Conservation (phyloP, 2,797 vertebrate species). For the Nothura maculosa region DNA sequence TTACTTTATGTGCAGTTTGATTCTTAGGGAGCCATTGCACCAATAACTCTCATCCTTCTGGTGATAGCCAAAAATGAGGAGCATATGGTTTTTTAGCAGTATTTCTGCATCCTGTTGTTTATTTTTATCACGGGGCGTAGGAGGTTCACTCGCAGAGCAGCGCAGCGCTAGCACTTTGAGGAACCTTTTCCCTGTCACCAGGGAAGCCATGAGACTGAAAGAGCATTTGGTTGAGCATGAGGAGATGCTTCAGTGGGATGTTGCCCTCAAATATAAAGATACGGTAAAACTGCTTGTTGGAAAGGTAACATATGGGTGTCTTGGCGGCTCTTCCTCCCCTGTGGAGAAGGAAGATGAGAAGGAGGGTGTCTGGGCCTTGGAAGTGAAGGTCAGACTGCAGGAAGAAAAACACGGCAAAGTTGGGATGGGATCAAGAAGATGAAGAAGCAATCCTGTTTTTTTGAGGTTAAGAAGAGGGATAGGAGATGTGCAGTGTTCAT, state of each 20-base stretch:
- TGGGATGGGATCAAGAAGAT: background rate
- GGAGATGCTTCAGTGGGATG: conserved; percentile 61
- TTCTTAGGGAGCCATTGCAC: background rate
- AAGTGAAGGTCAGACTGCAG: background rate
- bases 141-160: conserved; percentile 27
- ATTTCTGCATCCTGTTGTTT: conserved; percentile 55
- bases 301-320: background rate
- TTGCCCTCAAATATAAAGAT: conserved; percentile 7
- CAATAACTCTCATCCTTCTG: background rate
- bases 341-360: background rate
- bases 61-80: conserved; percentile 37
- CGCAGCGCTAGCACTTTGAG: conserved; percentile 36
- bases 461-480: background rate
- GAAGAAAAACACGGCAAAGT: fast-evolving
- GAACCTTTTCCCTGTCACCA: conserved; percentile 59
- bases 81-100: conserved; percentile 31
- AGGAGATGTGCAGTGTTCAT: background rate
- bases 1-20: background rate
- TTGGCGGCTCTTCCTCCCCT: background rate
- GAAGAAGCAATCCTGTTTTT: fast-evolving
- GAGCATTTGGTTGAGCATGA: conserved; percentile 35
- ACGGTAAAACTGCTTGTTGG: background rate
- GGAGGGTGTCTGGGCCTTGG: background rate
- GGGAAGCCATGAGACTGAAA: conserved; percentile 29
- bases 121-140: conserved; percentile 49